Percentiles rank a stretch among this genome's conserved stretches.
These are phyloP conservation scores for Dicranocentrus wangi DNA, from an alignment of 2,888 invertebrate species.

Conservation along the genomic window DNA sequence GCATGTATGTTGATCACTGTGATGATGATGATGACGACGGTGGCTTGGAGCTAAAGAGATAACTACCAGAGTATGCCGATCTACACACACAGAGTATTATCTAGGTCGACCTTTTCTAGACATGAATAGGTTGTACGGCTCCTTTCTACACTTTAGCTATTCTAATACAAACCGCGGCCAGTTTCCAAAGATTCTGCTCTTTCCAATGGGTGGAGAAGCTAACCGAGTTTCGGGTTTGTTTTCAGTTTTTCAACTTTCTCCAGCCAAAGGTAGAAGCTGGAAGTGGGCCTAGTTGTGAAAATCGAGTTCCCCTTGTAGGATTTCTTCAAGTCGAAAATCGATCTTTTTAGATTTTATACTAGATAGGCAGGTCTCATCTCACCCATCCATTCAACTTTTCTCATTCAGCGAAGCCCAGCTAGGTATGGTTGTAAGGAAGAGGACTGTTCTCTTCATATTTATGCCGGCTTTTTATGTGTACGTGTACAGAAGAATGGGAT, in stretches of 20 bases:
- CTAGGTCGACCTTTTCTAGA: constrained; percentile 31
- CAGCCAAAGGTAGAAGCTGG: neutral
- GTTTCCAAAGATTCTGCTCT: constrained; percentile 48
- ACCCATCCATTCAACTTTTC: constrained; percentile 55
- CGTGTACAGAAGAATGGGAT: neutral
- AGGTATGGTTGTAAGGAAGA: neutral
- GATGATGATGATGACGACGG: constrained; percentile 44
- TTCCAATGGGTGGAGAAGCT: constrained; percentile 1
- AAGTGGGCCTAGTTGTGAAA: constrained; percentile 18
- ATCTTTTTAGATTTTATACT: constrained; percentile 24
- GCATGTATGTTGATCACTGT: constrained; percentile 48
- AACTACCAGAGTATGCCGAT: constrained; percentile 30
- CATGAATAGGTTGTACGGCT: neutral
- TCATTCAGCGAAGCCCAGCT: constrained; percentile 32
- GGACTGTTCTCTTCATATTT: constrained; percentile 4
- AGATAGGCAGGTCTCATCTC: constrained; percentile 54
- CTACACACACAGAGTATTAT: constrained; percentile 20
- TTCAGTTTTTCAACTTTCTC: constrained; percentile 13
- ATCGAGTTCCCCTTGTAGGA: constrained; percentile 9
- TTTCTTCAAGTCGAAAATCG: constrained; percentile 42
- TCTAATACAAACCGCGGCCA: constrained; percentile 39
- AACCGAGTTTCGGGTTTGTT: constrained; percentile 36
- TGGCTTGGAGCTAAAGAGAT: constrained; percentile 34
- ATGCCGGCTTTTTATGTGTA: constrained; percentile 8
- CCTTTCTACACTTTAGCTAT: constrained; percentile 23